phyloP scores from a whole-genome alignment of 2,888 invertebrate species.

The Lordiphosa andalusiaca region DNA sequence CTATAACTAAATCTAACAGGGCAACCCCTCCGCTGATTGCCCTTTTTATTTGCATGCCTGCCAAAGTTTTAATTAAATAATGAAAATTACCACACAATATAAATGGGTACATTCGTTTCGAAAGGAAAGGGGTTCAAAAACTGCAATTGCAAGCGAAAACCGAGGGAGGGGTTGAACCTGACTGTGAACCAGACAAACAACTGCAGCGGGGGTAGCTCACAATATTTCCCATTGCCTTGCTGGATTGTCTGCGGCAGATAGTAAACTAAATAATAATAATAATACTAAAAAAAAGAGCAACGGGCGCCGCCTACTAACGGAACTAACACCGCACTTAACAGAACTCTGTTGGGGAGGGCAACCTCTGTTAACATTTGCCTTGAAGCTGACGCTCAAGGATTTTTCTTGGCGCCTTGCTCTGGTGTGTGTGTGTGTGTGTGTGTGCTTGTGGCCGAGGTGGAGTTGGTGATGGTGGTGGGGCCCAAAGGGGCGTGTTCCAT shows the following conservation, averaged over 20 bases:
- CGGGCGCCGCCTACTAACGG: conserved; percentile 54
- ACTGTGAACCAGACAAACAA: neutral
- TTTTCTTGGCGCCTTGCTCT: conserved; percentile 43
- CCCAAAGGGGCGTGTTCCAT: conserved; percentile 64
- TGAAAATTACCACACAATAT: conserved; percentile 30
- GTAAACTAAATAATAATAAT: conserved; percentile 5
- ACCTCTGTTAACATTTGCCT: conserved; percentile 42
- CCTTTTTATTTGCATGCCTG: conserved; percentile 20
- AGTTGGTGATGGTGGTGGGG: conserved; percentile 33
- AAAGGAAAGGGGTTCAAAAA: neutral
- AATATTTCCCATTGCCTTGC: conserved; percentile 3
- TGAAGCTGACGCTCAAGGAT: conserved; percentile 22
- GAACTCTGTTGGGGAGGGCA: conserved; percentile 30
- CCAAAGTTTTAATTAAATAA: conserved; percentile 68
- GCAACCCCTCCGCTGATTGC: conserved; percentile 11
- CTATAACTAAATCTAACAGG: neutral
- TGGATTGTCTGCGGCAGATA: conserved; percentile 67
- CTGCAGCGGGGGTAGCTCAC: conserved; percentile 4
- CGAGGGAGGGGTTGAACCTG: conserved; percentile 35
- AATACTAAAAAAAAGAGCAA: conserved; percentile 44
- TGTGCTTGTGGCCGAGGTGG: conserved; percentile 9
- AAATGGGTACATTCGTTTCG: conserved; percentile 2
- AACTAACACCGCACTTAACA: conserved; percentile 40
- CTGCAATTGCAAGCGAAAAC: neutral
- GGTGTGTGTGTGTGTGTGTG: conserved; percentile 24